phyloP scores from a whole-genome alignment of 1,140 invertebrate species.

The Helicorthomorpha holstii region DNA sequence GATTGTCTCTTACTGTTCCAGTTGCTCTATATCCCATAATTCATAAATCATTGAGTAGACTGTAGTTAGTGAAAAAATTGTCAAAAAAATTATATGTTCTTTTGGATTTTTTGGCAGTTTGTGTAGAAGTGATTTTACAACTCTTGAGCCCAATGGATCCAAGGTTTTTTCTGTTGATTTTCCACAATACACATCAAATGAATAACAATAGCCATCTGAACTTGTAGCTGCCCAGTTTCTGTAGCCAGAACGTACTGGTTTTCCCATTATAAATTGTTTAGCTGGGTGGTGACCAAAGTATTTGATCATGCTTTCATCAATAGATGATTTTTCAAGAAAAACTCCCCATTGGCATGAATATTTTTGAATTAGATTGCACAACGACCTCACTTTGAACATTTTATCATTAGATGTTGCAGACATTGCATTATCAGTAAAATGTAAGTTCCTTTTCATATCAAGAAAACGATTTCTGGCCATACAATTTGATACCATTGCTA shows the following conservation, averaged over 20 bases:
- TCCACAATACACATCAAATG: constrained; percentile 1
- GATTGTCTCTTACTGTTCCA: constrained; percentile 2
- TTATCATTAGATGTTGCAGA: constrained; percentile 17
- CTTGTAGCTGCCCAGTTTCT: constrained; percentile 8
- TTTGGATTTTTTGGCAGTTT: constrained; percentile 2
- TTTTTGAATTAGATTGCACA: constrained; percentile 19
- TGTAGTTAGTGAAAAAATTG: constrained; percentile 6
- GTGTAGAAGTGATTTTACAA: not conserved
- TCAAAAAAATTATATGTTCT: constrained; percentile 1
- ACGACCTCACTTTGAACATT: constrained; percentile 19
- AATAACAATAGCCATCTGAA: not conserved
- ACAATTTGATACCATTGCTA: constrained; percentile 10
- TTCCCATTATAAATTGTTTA: constrained; percentile 14
- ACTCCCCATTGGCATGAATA: constrained; percentile 9
- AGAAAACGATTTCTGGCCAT: constrained; percentile 15
- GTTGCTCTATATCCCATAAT: not conserved
- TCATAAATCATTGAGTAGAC: not conserved
- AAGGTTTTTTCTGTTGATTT: not conserved
- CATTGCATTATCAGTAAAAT: constrained; percentile 18
- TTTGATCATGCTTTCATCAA: constrained; percentile 13
- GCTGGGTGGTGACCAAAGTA: constrained; percentile 13
- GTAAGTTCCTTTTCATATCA: constrained; percentile 14
- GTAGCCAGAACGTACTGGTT: constrained; percentile 14
- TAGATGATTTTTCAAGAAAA: constrained; percentile 7
- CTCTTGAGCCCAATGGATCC: not conserved